Percentiles rank a stretch among this genome's conserved stretches.
These are phyloP conservation scores for Eledona agricola DNA, from an alignment of 2,888 invertebrate species.

Conservation along the genomic window DNA sequence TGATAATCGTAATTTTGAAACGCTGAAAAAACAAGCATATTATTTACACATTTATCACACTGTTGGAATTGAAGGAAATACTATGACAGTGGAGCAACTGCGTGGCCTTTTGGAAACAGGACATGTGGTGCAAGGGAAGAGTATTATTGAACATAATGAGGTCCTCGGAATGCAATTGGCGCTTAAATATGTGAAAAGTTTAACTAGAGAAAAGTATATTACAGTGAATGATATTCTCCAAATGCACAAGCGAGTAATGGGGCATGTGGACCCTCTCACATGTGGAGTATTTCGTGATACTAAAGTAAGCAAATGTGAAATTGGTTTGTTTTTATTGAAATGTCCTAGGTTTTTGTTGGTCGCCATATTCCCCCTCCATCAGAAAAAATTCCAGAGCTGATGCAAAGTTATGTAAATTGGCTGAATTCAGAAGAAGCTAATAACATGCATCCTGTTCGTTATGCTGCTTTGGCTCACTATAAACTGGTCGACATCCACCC, in stretches of 20 bases:
- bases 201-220: conserved; percentile 80
- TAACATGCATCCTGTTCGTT: conserved; percentile 69
- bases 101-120: conserved; percentile 91
- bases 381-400: conserved; percentile 79
- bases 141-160: conserved; percentile 96
- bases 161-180: conserved; percentile 94
- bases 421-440: conserved; percentile 87
- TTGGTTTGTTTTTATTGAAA: too few relatives aligned
- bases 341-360: conserved; percentile 90
- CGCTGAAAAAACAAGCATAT: conserved; percentile 94
- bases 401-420: conserved; percentile 93
- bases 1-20: conserved; percentile 82
- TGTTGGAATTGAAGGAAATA: conserved; percentile 97
- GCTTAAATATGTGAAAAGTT: conserved; percentile 87
- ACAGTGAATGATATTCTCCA: conserved; percentile 87
- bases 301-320: too few relatives aligned
- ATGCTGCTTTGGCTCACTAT: conserved; percentile 96
- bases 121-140: conserved; percentile 87
- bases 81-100: conserved; percentile 92
- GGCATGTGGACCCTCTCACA: conserved; percentile 92
- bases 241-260: conserved; percentile 91
- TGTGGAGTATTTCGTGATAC: conserved; percentile 88
- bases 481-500: conserved; percentile 97
- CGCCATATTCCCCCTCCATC: conserved; percentile 94
- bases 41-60: conserved; percentile 97